Evolutionary conservation across 1,140 invertebrate genomes (phyloP).

Genomic region (Drosophila watanabei): DNA sequence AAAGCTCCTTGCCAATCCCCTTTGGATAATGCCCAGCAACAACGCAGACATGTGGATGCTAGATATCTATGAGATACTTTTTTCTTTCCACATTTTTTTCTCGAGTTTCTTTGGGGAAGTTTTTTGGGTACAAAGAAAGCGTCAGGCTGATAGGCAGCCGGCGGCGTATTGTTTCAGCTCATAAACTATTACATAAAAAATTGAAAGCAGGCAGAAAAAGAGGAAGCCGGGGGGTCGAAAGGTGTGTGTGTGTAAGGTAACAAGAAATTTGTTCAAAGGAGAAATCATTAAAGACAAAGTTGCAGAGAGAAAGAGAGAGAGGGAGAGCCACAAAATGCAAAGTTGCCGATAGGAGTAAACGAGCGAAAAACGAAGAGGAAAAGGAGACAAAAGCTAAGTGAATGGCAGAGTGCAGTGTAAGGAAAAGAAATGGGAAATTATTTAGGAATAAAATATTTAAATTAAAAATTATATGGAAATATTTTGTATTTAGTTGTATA

Average conservation of each 20-base stretch:
- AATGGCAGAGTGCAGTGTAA: slow-evolving; percentile 15
- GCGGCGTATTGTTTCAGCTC: slow-evolving; percentile 63
- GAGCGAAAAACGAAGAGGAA: slow-evolving; percentile 11
- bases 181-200: slow-evolving; percentile 73
- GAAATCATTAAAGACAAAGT: slow-evolving; percentile 73
- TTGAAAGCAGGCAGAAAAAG: slow-evolving; percentile 49
- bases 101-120: slow-evolving; percentile 12
- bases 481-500: neutral
- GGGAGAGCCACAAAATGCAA: slow-evolving; percentile 31
- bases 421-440: neutral
- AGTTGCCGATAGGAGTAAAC: slow-evolving; percentile 20
- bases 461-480: neutral
- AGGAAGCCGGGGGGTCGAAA: slow-evolving; percentile 4
- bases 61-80: slow-evolving; percentile 45
- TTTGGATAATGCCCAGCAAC: slow-evolving; percentile 16
- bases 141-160: slow-evolving; percentile 47
- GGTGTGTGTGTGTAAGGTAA: slow-evolving; percentile 43
- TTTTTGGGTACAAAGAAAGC: slow-evolving; percentile 58
- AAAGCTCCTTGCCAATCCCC: slow-evolving; percentile 39
- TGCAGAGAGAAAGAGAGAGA: slow-evolving; percentile 8
- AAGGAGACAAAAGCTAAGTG: slow-evolving; percentile 47
- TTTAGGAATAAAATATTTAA: neutral
- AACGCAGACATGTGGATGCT: slow-evolving; percentile 25
- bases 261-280: slow-evolving; percentile 77
- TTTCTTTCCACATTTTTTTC: slow-evolving; percentile 11